Conservation (phyloP, 2,113 vertebrate species). For the Petrocephalus zakoni region DNA sequence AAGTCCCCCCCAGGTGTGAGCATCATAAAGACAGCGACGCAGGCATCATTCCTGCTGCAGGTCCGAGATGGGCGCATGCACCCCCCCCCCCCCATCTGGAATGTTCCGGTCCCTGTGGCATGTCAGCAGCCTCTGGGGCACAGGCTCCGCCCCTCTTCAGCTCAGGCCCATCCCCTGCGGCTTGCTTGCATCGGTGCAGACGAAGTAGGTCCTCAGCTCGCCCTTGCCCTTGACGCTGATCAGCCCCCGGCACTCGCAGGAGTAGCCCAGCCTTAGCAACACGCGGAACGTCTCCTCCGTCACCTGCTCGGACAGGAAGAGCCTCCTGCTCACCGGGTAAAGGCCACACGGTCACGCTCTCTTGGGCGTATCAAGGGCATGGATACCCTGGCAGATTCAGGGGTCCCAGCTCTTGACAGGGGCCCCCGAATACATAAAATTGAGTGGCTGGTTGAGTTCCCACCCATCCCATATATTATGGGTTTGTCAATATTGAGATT, state of each 20-base stretch:
- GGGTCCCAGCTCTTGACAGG: not conserved
- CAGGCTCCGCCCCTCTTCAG: slow-evolving; percentile 49
- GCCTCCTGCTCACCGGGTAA: not conserved
- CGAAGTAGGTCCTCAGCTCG: slow-evolving; percentile 89
- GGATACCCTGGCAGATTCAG: not conserved
- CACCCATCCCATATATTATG: not conserved
- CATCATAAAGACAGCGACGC: not conserved
- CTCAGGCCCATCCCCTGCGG: slow-evolving; percentile 79
- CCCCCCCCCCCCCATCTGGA: not conserved
- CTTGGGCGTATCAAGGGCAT: not conserved
- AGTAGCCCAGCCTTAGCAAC: slow-evolving; percentile 81
- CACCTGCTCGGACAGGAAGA: slow-evolving; percentile 60
- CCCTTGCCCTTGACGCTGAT: slow-evolving; percentile 97
- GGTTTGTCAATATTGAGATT: not conserved
- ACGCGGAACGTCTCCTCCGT: slow-evolving; percentile 83
- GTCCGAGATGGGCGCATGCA: too few relatives aligned
- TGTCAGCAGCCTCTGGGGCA: not conserved
- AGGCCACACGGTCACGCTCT: not conserved
- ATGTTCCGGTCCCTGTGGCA: not conserved
- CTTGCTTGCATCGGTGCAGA: slow-evolving; percentile 91
- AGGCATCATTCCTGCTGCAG: not conserved
- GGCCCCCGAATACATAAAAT: not conserved
- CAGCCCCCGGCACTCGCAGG: slow-evolving; percentile 85
- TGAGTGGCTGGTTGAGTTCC: not conserved
- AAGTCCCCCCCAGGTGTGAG: not conserved